Base-by-base conservation (phyloP, 92 coral and sea anemone genomes). In the Zoanthus sansibaricus region DNA sequence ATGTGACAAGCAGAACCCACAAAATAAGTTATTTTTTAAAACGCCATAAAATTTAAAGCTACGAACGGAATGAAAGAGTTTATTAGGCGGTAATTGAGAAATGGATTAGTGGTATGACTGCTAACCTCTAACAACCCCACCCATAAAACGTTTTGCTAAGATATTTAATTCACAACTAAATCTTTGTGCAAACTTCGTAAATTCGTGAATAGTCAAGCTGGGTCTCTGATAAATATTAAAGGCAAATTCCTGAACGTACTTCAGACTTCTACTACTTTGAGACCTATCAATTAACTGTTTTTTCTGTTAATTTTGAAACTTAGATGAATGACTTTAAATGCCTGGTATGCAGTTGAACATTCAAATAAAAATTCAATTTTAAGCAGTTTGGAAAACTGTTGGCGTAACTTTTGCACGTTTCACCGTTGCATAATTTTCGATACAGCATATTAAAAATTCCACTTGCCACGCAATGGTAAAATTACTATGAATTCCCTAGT, bases 31-130 rank as follows among this genome's bases (percentile, higher is more conserved):
- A 37, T 7, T 11, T 20, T 17, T 17, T 7, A 5, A 62, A 62
- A 1, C 25, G 30, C 9, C 17, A 5, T 5, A 4, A 10, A 62
- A 20, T 16, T 7, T 17, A 14, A 62, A 66, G 42, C 32, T 62
- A 79, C 72, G 83, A 47, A 44, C 46, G 85, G 85, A 66, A 64
- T 62, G 72, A 62, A 45, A 33, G 72, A 44, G 37, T 30, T 80
- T 46, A 80, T 20, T 0, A 3, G 44, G 13, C 25, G 10, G 83
- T 47, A 79, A 48, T 80, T 80, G 61, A 16, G 25, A 31, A 44
- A 54, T 64, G 73, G 85, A 80, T 80, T 80, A 80, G 74, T 80
- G 75, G 59, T 52, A 44, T 66, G 85, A 66, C 74, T 80, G 75
- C 14, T 80, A 80, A 80, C 52, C 75, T 80, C 10, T 46, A 33